A percentile compares a stretch with the other conserved stretches of the same genome.
phyloP scores from a whole-genome alignment of 2,888 invertebrate species.

The Melangyna quadrimaculata region DNA sequence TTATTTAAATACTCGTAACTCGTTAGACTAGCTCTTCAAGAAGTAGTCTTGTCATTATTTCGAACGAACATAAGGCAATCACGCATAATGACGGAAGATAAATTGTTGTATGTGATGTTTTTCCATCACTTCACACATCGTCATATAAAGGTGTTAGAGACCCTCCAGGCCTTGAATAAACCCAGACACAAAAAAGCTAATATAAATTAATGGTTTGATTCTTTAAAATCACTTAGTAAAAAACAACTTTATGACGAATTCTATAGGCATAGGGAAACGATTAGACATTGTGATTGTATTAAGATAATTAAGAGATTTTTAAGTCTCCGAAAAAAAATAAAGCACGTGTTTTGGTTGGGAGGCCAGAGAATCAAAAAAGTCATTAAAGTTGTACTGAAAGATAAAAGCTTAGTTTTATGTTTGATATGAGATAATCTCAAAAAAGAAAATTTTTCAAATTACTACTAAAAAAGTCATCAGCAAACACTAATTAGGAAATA shows the following conservation, averaged over 20 bases:
- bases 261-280: background rate
- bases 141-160: background rate
- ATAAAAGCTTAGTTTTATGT: background rate
- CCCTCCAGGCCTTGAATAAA: background rate
- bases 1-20: slow-evolving; percentile 27
- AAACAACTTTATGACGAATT: background rate
- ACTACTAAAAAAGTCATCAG: background rate
- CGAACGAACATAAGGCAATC: slow-evolving; percentile 9
- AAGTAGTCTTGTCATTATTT: slow-evolving; percentile 10
- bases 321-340: background rate
- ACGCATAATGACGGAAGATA: slow-evolving; percentile 25
- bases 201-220: background rate
- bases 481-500: background rate
- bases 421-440: background rate
- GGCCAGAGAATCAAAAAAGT: background rate
- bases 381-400: background rate
- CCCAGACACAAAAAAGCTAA: background rate
- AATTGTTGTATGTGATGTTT: background rate
- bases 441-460: background rate
- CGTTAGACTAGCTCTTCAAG: background rate
- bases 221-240: background rate
- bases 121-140: slow-evolving; percentile 6
- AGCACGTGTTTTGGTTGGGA: background rate
- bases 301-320: background rate
- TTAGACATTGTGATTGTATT: background rate